Evolutionary conservation across 35 echinoderm and acorn worm species (phyloP).

Genomic region (Holothuria glaberrima): DNA sequence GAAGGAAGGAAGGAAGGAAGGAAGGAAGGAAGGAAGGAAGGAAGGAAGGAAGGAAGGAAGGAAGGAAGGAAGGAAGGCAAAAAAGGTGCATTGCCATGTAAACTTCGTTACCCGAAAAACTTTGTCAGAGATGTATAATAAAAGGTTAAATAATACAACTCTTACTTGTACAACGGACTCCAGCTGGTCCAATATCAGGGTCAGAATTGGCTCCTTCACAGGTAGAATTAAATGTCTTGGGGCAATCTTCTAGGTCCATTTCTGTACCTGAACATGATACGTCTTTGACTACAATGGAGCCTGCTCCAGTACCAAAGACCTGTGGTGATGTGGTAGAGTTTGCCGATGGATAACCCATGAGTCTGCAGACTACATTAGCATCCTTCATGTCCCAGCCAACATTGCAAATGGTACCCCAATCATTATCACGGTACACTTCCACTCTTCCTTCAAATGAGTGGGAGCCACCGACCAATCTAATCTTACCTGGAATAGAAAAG

Average conservation of each 20-base stretch:
- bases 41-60: no score
- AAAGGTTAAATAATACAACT: no score
- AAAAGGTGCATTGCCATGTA: no score
- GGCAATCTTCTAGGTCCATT: constrained; percentile 11
- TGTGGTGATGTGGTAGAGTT: constrained; percentile 29
- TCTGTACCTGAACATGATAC: constrained; percentile 49
- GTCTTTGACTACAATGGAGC: neutral
- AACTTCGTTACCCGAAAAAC: no score
- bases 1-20: no score
- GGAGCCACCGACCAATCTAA: constrained; percentile 11
- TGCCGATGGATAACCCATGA: constrained; percentile 45
- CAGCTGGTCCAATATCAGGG: constrained; percentile 16
- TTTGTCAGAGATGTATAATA: no score
- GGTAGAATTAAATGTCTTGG: neutral
- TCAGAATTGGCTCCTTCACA: neutral
- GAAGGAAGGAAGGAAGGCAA: no score
- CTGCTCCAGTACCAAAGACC: constrained; percentile 12
- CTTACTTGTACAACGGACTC: constrained; percentile 51
- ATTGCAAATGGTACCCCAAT: constrained; percentile 62
- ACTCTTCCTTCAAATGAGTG: constrained; percentile 53
- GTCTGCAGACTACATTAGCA: constrained; percentile 48
- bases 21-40: no score
- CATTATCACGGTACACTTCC: constrained; percentile 35
- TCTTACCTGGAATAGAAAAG: constrained; percentile 2
- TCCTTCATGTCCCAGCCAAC: constrained; percentile 50